Evolutionary conservation across 2,113 vertebrate genomes (phyloP).

Genomic region (Atherinomorus stipes): DNA sequence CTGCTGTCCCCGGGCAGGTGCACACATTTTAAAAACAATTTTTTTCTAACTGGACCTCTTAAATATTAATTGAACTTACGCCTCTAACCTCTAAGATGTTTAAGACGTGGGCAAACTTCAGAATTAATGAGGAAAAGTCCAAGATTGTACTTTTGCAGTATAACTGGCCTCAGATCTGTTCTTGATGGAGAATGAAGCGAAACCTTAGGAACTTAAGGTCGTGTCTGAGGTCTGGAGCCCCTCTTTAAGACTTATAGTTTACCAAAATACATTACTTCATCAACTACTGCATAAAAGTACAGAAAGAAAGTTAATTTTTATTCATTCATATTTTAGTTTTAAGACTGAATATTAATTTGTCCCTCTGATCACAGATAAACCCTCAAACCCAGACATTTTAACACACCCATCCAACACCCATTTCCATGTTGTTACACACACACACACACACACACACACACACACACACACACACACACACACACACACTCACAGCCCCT

Average conservation of each 20-base stretch:
- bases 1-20: no score
- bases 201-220: constrained; percentile 8
- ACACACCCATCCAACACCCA: neutral
- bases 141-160: constrained; percentile 11
- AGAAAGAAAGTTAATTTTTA: neutral
- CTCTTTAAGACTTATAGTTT: constrained; percentile 4
- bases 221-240: constrained; percentile 36
- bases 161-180: constrained; percentile 15
- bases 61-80: no score
- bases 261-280: no score
- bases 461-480: constrained; percentile 30
- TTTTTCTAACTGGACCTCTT: no score
- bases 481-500: constrained; percentile 47
- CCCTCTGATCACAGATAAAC: neutral
- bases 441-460: constrained; percentile 7
- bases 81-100: no score
- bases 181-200: neutral
- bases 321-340: neutral
- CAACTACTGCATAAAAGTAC: no score
- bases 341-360: neutral
- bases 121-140: neutral
- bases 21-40: no score
- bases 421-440: neutral
- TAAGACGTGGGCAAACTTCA: neutral
- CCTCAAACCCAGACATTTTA: constrained; percentile 6